Evolutionary conservation across 2,113 vertebrate species (phyloP).

Genomic region (Xenus cinereus): DNA sequence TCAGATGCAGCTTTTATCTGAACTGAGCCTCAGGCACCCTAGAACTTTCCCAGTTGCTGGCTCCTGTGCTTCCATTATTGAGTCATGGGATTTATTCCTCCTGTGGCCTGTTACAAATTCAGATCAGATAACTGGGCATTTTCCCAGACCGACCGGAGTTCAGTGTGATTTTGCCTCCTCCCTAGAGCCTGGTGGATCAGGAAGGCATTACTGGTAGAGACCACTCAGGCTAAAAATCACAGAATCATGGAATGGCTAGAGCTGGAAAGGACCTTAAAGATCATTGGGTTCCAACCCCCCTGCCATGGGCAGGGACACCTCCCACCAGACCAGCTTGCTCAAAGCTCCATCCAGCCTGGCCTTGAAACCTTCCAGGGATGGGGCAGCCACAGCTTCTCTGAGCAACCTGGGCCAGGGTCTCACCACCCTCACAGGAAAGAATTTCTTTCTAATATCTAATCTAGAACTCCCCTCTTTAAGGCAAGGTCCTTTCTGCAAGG

Average conservation of each 20-base stretch:
- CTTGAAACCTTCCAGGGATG: no score
- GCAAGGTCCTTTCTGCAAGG: not conserved
- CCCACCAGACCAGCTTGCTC: no score
- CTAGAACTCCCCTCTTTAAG: no score
- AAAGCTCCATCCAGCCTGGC: no score
- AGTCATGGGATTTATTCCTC: not conserved
- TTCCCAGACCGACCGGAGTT: not conserved
- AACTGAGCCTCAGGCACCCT: not conserved
- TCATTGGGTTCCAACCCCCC: no score
- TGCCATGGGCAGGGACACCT: no score
- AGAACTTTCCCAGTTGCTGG: not conserved
- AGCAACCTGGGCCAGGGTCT: no score
- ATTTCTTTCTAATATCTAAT: no score
- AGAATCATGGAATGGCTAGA: no score
- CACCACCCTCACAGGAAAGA: no score
- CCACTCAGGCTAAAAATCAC: not conserved
- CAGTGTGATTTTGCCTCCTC: not conserved
- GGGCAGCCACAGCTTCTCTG: no score
- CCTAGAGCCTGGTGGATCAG: not conserved
- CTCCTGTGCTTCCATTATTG: not conserved
- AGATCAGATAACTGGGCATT: not conserved
- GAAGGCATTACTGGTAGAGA: not conserved
- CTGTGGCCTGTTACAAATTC: not conserved
- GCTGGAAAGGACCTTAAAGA: no score
- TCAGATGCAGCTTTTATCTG: slow-evolving; percentile 27